These are phyloP conservation scores for Tiliacea citrago DNA, from an alignment of 2,888 invertebrate species.

Conservation along the genomic window DNA sequence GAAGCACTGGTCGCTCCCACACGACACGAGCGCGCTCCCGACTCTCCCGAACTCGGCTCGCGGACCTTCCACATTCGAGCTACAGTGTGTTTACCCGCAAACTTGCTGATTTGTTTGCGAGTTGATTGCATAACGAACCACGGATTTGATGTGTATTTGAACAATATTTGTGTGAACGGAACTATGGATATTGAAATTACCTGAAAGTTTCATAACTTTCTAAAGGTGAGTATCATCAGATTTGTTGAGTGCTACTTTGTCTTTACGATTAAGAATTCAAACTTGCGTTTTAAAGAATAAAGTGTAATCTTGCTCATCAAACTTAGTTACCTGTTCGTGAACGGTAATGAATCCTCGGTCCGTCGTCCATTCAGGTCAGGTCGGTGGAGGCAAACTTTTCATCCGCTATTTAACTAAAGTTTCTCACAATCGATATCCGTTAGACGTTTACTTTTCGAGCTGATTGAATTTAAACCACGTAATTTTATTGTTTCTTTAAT, in stretches of 20 bases:
- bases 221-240: slow-evolving; percentile 75
- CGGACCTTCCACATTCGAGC: slow-evolving; percentile 70
- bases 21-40: slow-evolving; percentile 65
- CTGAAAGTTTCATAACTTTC: slow-evolving; percentile 73
- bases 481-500: slow-evolving; percentile 28
- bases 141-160: slow-evolving; percentile 74
- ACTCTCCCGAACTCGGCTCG: slow-evolving; percentile 74
- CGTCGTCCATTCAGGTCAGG: slow-evolving; percentile 63
- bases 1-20: slow-evolving; percentile 81
- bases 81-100: slow-evolving; percentile 74
- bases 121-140: slow-evolving; percentile 69
- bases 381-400: slow-evolving; percentile 72
- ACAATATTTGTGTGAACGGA: slow-evolving; percentile 65
- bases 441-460: slow-evolving; percentile 67
- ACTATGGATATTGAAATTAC: slow-evolving; percentile 80
- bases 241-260: slow-evolving; percentile 36
- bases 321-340: slow-evolving; percentile 66
- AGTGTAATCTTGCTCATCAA: slow-evolving; percentile 57
- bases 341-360: slow-evolving; percentile 68
- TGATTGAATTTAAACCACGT: slow-evolving; percentile 51
- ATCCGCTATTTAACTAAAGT: slow-evolving; percentile 71
- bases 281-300: slow-evolving; percentile 46
- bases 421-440: slow-evolving; percentile 70
- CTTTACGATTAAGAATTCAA: slow-evolving; percentile 26
- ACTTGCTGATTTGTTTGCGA: slow-evolving; percentile 72